Evolutionary conservation across 2,113 vertebrate genomes (phyloP).

Genomic region (Bothrops jararaca): DNA sequence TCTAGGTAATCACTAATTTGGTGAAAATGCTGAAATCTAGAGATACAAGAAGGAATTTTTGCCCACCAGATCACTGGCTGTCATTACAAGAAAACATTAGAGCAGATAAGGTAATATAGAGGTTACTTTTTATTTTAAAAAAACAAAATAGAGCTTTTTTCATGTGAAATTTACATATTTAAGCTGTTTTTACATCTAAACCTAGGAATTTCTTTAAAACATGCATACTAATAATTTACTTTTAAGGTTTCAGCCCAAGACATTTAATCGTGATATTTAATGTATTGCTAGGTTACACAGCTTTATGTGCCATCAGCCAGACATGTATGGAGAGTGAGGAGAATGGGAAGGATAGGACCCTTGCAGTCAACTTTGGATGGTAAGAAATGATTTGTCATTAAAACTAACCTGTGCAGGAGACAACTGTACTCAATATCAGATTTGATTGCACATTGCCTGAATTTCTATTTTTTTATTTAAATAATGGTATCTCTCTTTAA

Average conservation of each 20-base stretch:
- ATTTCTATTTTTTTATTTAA: not conserved
- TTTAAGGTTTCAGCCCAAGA: not conserved
- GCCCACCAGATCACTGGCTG: conserved; percentile 94
- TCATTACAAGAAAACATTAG: conserved; percentile 94
- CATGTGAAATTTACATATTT: not conserved
- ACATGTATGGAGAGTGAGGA: conserved; percentile 88
- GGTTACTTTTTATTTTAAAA: not conserved
- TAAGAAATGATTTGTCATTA: conserved; percentile 59
- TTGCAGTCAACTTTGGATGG: conserved; percentile 94
- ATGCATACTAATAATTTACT: not conserved
- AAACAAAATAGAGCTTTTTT: not conserved
- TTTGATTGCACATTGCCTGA: not conserved
- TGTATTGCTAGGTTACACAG: conserved; percentile 84
- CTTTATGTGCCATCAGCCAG: conserved; percentile 94
- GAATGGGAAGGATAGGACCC: conserved; percentile 95
- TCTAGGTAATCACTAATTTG: conserved; percentile 94
- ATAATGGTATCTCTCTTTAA: not conserved
- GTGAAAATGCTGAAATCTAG: conserved; percentile 98
- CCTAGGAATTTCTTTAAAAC: not conserved
- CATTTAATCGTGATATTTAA: conserved; percentile 29
- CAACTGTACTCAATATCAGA: not conserved
- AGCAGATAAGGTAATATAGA: conserved; percentile 86
- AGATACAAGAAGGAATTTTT: conserved; percentile 92
- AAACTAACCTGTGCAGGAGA: not conserved
- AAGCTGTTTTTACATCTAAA: not conserved